These are phyloP conservation scores for Nannobrachium achirus DNA, from an alignment of 2,113 vertebrate species.

Conservation along the genomic window DNA sequence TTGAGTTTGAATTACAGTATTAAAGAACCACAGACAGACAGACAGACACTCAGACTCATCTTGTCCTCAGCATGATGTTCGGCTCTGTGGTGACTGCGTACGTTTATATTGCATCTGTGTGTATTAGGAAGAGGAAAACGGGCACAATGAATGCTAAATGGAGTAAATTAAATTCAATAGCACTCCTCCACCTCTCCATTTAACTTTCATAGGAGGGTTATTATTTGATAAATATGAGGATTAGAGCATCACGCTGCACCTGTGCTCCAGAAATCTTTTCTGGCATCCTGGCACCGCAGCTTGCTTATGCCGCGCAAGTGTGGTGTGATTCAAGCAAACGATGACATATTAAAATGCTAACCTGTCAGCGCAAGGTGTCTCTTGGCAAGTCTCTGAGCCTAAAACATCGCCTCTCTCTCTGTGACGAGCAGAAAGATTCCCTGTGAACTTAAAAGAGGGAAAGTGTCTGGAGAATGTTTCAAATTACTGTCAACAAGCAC, in stretches of 20 bases:
- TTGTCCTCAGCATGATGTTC: neutral
- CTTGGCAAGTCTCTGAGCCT: neutral
- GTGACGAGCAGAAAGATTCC: neutral
- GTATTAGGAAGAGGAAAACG: slow-evolving; percentile 16
- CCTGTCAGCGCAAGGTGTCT: neutral
- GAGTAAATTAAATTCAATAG: neutral
- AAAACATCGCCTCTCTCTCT: slow-evolving; percentile 1
- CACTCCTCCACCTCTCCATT: neutral
- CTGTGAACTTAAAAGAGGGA: neutral
- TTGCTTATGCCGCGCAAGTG: neutral
- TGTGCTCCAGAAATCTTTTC: slow-evolving; percentile 7
- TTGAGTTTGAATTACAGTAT: too few species aligned
- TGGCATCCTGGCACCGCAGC: neutral
- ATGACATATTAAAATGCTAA: neutral
- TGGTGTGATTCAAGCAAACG: neutral
- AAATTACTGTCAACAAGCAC: neutral
- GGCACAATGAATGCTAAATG: slow-evolving; percentile 38
- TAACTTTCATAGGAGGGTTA: slow-evolving; percentile 29
- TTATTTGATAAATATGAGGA: slow-evolving; percentile 53
- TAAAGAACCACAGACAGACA: too few species aligned
- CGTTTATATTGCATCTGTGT: slow-evolving; percentile 25
- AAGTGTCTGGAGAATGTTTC: neutral
- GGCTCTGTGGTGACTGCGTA: slow-evolving; percentile 16
- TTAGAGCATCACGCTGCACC: slow-evolving; percentile 30
- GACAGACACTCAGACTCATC: neutral